A percentile compares a stretch with the other conserved stretches of the same genome.
These are phyloP conservation scores for Aratinga solstitialis DNA, from an alignment of 2,797 vertebrate species.

Conservation along the genomic window DNA sequence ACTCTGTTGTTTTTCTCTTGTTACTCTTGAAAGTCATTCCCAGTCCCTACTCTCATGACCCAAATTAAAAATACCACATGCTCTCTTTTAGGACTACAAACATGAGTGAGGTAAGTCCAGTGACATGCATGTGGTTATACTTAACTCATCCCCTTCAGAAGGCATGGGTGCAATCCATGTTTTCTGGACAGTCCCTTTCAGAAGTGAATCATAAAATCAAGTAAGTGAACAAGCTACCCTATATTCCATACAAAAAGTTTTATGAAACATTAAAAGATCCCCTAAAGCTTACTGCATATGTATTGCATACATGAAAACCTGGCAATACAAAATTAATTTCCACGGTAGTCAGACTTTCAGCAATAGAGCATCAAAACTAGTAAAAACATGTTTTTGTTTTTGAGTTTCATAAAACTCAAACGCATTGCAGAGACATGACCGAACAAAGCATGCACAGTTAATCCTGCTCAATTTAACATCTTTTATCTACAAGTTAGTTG, in stretches of 20 bases:
- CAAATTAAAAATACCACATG: slow-evolving; percentile 34
- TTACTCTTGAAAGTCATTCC: slow-evolving; percentile 24
- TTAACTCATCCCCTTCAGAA: slow-evolving; percentile 1
- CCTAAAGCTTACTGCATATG: background rate
- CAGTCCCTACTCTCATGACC: slow-evolving; percentile 6
- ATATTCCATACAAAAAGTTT: background rate
- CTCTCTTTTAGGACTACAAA: slow-evolving; percentile 34
- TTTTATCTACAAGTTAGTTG: background rate
- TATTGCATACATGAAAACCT: background rate
- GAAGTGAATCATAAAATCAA: background rate
- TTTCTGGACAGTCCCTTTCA: background rate
- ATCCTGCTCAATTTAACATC: background rate
- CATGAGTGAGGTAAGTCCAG: background rate
- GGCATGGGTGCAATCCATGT: background rate
- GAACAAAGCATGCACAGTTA: background rate
- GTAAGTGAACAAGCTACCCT: background rate
- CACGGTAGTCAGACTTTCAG: background rate
- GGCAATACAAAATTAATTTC: background rate
- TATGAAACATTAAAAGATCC: background rate
- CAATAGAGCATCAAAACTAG: background rate
- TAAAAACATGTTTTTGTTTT: slow-evolving; percentile 22
- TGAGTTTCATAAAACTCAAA: background rate
- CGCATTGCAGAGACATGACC: background rate
- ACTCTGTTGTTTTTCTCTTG: slow-evolving; percentile 22
- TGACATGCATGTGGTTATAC: slow-evolving; percentile 10